These are phyloP conservation scores for Rhynchopsitta pachyrhyncha DNA, from an alignment of 2,113 vertebrate genomes.

Conservation along the genomic window DNA sequence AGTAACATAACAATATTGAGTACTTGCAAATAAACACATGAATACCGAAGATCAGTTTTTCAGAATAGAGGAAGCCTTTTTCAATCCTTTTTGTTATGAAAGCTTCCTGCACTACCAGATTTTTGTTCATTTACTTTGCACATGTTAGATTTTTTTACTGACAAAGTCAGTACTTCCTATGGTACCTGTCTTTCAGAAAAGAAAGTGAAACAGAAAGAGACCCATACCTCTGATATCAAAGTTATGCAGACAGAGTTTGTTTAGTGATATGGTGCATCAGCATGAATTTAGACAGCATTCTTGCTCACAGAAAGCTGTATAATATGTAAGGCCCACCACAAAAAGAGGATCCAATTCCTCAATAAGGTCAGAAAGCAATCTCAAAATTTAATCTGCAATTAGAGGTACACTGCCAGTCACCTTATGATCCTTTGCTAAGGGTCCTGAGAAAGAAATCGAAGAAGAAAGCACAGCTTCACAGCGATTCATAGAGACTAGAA, in stretches of 20 bases:
- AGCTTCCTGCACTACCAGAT: background rate
- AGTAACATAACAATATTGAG: background rate
- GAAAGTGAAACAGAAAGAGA: background rate
- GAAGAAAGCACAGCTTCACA: background rate
- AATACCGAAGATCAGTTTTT: background rate
- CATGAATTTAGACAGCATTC: background rate
- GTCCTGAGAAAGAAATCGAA: background rate
- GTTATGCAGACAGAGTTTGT: background rate
- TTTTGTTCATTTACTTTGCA: background rate
- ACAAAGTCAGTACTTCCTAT: background rate
- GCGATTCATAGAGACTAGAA: background rate
- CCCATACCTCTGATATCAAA: accelerated
- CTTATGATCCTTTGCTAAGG: background rate
- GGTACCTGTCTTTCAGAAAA: background rate
- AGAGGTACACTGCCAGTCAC: background rate
- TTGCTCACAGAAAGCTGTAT: background rate
- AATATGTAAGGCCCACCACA: background rate
- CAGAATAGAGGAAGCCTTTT: background rate
- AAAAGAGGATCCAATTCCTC: background rate
- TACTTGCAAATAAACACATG: background rate
- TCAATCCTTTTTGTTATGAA: background rate
- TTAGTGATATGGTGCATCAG: background rate
- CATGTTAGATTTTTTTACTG: accelerated
- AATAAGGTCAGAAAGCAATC: background rate
- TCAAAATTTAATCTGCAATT: background rate